Percentiles rank a stretch among this genome's conserved stretches.
Conservation (phyloP, 2,797 vertebrate genomes). For the Chelmon rostratus region DNA sequence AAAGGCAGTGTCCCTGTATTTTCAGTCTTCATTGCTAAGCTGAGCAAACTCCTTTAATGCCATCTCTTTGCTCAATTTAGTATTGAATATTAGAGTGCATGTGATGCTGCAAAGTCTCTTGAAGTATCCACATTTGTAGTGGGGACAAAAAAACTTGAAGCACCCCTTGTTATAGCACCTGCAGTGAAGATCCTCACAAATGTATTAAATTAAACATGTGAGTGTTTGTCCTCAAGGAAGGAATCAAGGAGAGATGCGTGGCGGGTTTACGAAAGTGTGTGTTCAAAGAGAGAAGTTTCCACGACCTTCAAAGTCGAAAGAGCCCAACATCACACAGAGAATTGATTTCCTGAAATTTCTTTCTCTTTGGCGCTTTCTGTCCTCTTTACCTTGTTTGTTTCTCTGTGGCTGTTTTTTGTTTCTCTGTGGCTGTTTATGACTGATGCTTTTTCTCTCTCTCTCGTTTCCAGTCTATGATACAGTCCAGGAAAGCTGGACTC, state of each 20-base stretch:
- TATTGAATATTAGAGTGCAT: background rate
- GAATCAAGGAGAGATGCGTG: background rate
- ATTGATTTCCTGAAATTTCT: background rate
- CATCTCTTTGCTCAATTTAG: background rate
- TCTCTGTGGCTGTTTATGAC: constrained; percentile 1
- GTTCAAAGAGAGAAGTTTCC: constrained; percentile 8
- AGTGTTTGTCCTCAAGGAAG: background rate
- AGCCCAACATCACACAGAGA: background rate
- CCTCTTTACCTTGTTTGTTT: background rate
- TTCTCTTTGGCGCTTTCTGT: background rate
- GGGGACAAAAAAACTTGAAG: background rate
- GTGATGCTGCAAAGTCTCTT: background rate
- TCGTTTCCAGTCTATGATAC: constrained; percentile 91
- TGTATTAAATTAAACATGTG: background rate
- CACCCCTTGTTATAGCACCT: background rate
- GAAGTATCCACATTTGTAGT: background rate
- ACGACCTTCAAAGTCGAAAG: constrained; percentile 31
- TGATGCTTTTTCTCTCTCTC: constrained; percentile 4
- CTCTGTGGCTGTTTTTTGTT: constrained; percentile 3
- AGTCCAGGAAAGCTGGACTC: constrained; percentile 95
- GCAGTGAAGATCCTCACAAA: background rate
- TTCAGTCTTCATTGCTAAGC: background rate
- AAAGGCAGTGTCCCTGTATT: background rate
- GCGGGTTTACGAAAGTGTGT: background rate
- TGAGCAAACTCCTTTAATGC: background rate